phyloP scores from a whole-genome alignment of 2,113 vertebrate genomes.

The Trogon melanurus region DNA sequence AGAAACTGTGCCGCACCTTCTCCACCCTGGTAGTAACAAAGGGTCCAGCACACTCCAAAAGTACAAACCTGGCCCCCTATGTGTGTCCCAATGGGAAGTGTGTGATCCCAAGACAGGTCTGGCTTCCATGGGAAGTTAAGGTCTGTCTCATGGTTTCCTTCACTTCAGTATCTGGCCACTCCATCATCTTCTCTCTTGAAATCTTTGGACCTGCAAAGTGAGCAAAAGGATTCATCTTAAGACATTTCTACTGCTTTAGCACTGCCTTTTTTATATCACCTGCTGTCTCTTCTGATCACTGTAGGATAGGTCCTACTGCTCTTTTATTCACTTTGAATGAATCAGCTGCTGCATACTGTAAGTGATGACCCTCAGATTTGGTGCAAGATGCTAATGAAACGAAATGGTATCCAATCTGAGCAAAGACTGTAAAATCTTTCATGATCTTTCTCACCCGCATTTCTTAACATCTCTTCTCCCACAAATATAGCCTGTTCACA shows the following conservation, averaged over 20 bases:
- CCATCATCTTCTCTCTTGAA: not conserved
- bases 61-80: not conserved
- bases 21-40: not conserved
- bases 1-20: not conserved
- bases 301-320: not conserved
- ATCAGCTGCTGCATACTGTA: not conserved
- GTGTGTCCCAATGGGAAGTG: not conserved
- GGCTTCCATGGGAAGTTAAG: not conserved
- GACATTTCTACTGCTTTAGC: not conserved
- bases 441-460: not conserved
- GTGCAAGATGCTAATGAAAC: not conserved
- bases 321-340: not conserved
- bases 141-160: not conserved
- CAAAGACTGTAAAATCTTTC: not conserved
- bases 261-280: not conserved
- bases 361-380: not conserved
- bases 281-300: not conserved
- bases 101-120: not conserved
- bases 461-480: not conserved
- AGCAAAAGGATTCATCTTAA: not conserved
- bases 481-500: not conserved
- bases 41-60: not conserved
- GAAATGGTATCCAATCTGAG: not conserved
- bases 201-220: not conserved
- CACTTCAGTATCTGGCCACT: not conserved